phyloP scores from a whole-genome alignment of 2,888 invertebrate genomes.

The Perizoma affinitatum region DNA sequence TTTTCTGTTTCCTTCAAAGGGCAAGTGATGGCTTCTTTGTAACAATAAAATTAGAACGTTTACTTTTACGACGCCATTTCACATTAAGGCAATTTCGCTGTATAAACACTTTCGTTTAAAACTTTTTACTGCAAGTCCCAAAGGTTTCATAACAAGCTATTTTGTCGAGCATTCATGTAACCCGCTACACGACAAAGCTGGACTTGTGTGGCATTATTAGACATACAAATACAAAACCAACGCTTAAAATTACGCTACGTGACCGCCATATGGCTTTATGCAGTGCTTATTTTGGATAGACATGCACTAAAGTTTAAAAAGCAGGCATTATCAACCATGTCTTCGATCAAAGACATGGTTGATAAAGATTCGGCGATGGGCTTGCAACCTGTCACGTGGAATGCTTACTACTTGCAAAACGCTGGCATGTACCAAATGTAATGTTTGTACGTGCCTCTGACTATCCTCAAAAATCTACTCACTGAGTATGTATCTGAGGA shows the following conservation, averaged over 20 bases:
- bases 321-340: too few species aligned
- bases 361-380: too few species aligned
- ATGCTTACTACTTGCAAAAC: too few species aligned
- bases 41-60: conserved; percentile 17
- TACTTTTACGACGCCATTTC: conserved; percentile 15
- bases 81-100: conserved; percentile 14
- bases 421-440: too few species aligned
- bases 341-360: too few species aligned
- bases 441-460: too few species aligned
- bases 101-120: conserved; percentile 13
- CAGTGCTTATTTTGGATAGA: too few species aligned
- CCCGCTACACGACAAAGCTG: conserved; percentile 27
- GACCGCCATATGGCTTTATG: conserved; percentile 35
- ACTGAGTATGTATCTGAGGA: too few species aligned
- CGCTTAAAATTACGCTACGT: conserved; percentile 24
- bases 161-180: conserved; percentile 20
- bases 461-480: too few species aligned
- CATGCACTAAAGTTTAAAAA: too few species aligned
- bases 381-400: too few species aligned
- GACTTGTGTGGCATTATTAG: conserved; percentile 32
- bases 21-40: background rate
- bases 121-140: conserved; percentile 24
- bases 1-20: background rate
- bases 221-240: conserved; percentile 32
- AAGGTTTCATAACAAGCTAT: conserved; percentile 21